Base-by-base conservation (phyloP, 1,140 invertebrate species). In the Macrobrachium nipponense region DNA sequence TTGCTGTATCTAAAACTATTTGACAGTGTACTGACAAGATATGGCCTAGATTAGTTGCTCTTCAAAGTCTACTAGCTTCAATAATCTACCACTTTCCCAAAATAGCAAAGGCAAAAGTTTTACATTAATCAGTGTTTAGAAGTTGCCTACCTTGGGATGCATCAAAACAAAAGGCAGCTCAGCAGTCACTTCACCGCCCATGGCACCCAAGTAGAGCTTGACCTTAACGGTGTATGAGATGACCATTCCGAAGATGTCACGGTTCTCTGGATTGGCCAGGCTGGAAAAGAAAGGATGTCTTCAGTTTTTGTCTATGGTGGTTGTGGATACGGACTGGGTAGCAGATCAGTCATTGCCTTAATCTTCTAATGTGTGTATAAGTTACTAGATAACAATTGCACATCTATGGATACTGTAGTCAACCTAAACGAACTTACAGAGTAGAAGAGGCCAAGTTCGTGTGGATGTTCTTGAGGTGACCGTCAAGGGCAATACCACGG, bases 151-250 rank as follows among this genome's bases (percentile, higher is more conserved):
- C 92, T 99, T 99, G 5, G 98, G 96, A 92, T 99, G 96, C 95
- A 99, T 99, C 64, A 99, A 91, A 66, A 99, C 97, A 92, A 99
- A 99, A 11, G 98, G 98, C 89, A 99, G 91, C 92, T 99, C 98
- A 5, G 82, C 82, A 17, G 82, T 84, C 18, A 84, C 82, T 18
- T 84, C 82, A 2, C 82, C 82, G 6, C 82, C 96, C 60, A 99
- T 93, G 76, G 97, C 97, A 36, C 98, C 97, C 86, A 99, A 92
- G 90, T 97, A 98, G 10, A 99, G 93, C 92, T 99, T 98, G 11
- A 99, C 97, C 92, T 99, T 99, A 12, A 97, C 95, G 36, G 95
- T 94, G 92, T 98, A 98, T 2, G 96, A 97, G 8, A 98, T 96
- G 85, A 97, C 94, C 87, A 97, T 97, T 43, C 96, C 96, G 91